A percentile compares a stretch with the other conserved stretches of the same genome.
phyloP scores from a whole-genome alignment of 2,888 invertebrate species.

The Gastracanthus pulcherrimus region DNA sequence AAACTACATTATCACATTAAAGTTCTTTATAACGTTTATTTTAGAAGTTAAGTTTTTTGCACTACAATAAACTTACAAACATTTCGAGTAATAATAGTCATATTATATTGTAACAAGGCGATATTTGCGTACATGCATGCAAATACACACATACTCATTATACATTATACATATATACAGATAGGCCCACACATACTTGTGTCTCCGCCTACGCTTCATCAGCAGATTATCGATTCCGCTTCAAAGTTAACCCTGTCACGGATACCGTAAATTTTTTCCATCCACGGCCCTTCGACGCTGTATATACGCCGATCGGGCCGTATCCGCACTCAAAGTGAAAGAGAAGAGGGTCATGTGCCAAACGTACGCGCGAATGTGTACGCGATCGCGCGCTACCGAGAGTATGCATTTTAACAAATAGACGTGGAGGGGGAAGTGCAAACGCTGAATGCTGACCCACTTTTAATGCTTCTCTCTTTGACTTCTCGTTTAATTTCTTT shows the following conservation, averaged over 20 bases:
- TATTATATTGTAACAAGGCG: too few relatives aligned
- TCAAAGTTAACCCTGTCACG: neutral
- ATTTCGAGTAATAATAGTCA: too few relatives aligned
- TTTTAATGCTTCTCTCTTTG: neutral
- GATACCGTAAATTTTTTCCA: neutral
- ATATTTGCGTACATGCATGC: too few relatives aligned
- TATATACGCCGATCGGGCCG: neutral
- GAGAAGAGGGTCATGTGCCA: conserved; percentile 1
- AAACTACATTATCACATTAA: too few relatives aligned
- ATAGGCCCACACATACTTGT: too few relatives aligned
- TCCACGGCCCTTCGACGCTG: neutral
- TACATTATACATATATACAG: too few relatives aligned
- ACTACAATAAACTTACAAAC: too few relatives aligned
- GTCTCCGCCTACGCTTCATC: too few relatives aligned
- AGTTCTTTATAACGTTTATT: too few relatives aligned
- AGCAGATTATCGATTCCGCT: neutral
- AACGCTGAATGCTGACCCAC: conserved; percentile 5
- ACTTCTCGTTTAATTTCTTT: neutral
- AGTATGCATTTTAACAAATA: neutral
- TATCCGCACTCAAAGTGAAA: neutral
- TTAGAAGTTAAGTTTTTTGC: too few relatives aligned
- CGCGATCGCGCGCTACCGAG: neutral
- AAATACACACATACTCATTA: too few relatives aligned
- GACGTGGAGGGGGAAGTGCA: neutral
- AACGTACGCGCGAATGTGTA: neutral